Conservation (phyloP, 1,140 invertebrate genomes). For the Centruroides sculpturatus region DNA sequence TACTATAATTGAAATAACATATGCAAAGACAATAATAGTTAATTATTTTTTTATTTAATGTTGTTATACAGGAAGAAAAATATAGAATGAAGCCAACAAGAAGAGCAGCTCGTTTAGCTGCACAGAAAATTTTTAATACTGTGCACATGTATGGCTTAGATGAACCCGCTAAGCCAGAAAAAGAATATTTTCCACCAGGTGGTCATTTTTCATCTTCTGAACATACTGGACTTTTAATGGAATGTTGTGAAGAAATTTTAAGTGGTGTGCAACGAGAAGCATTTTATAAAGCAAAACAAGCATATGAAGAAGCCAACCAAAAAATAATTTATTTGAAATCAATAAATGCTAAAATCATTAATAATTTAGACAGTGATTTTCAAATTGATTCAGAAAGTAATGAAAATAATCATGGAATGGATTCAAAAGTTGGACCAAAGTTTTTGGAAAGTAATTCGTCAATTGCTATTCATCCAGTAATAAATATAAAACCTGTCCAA, state of each 20-base stretch:
- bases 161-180: neutral
- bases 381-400: too few species aligned
- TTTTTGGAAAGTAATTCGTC: too few species aligned
- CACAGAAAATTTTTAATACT: constrained; percentile 8
- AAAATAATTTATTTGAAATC: too few species aligned
- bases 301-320: neutral
- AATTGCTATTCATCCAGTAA: too few species aligned
- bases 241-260: constrained; percentile 5
- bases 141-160: neutral
- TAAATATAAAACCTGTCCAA: too few species aligned
- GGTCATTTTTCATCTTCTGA: neutral
- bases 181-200: neutral
- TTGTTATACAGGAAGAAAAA: neutral
- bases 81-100: constrained; percentile 1
- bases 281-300: neutral
- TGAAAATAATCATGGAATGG: too few species aligned
- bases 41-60: too few species aligned
- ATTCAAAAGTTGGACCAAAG: too few species aligned
- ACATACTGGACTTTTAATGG: constrained; percentile 3
- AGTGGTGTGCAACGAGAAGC: constrained; percentile 3
- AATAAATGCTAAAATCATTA: too few species aligned
- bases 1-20: too few species aligned
- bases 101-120: constrained; percentile 5
- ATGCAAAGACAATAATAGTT: too few species aligned
- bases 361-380: too few species aligned